A percentile compares a stretch with the other conserved stretches of the same genome.
Conservation (phyloP, 2,113 vertebrate species). For the Clupea harengus region DNA sequence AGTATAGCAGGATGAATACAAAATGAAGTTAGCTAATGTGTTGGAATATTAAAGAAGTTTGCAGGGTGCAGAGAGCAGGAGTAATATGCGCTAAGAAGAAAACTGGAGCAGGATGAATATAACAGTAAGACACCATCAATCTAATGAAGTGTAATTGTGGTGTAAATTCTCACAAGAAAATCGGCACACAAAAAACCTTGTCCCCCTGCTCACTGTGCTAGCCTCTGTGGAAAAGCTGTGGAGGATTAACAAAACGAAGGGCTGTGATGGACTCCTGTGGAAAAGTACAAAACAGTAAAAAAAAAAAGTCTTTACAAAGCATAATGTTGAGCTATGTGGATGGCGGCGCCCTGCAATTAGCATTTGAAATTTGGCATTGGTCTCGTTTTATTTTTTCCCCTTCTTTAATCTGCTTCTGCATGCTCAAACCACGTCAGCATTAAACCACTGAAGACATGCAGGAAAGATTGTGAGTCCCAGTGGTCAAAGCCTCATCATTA, state of each 20-base stretch:
- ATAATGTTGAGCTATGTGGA: conserved; percentile 21
- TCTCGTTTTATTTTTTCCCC: conserved; percentile 27
- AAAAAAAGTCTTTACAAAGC: conserved; percentile 21
- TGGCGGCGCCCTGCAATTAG: conserved; percentile 47
- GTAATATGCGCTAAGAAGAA: neutral
- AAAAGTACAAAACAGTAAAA: neutral
- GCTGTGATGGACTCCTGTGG: neutral
- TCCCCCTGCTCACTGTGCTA: neutral
- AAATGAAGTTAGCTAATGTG: neutral
- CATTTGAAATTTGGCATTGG: conserved; percentile 53
- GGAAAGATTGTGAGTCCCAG: conserved; percentile 50
- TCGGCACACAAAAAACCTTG: neutral
- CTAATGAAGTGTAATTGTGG: neutral
- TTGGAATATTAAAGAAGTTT: neutral
- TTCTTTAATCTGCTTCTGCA: conserved; percentile 46
- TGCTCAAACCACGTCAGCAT: conserved; percentile 52
- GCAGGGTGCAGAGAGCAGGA: neutral
- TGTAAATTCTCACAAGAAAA: neutral
- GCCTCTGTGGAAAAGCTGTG: neutral
- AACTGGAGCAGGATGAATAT: conserved; percentile 11
- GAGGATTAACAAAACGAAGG: neutral
- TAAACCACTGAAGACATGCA: conserved; percentile 51
- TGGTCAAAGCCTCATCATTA: conserved; percentile 58
- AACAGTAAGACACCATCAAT: neutral
- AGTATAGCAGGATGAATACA: too few relatives aligned